Percentiles rank a stretch among this genome's conserved stretches.
Evolutionary conservation across 2,113 vertebrate species (phyloP).

Genomic region (Salvelinus namaycush): DNA sequence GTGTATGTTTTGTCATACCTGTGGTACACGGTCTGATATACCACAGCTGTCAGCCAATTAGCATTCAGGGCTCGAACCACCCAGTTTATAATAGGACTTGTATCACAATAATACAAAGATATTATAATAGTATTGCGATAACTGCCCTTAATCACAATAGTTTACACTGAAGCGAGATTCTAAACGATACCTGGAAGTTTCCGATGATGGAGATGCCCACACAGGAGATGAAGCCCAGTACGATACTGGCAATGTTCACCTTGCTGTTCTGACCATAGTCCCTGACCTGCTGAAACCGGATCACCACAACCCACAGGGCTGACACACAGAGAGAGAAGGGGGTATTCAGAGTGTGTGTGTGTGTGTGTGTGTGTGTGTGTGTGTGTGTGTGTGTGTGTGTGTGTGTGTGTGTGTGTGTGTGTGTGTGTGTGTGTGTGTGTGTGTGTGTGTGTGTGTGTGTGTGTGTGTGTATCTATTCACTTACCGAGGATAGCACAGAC

Average conservation of each 20-base stretch:
- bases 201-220: conserved; percentile 75
- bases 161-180: background rate
- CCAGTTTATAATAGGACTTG: no score
- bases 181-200: conserved; percentile 82
- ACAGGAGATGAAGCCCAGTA: conserved; percentile 72
- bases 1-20: no score
- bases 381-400: no score
- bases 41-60: no score
- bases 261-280: conserved; percentile 65
- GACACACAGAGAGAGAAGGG: background rate
- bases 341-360: no score
- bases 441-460: no score
- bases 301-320: conserved; percentile 68
- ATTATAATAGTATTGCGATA: background rate
- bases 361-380: no score
- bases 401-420: no score
- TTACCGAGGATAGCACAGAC: conserved; percentile 77
- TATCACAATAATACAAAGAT: background rate
- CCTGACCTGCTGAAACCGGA: conserved; percentile 79
- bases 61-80: no score
- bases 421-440: no score
- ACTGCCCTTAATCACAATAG: no score
- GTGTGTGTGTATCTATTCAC: background rate
- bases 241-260: conserved; percentile 67
- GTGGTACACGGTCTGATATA: no score